Percentiles rank a stretch among this genome's conserved stretches.
phyloP scores from a whole-genome alignment of 2,113 vertebrate genomes.

The Osmerus mordax region DNA sequence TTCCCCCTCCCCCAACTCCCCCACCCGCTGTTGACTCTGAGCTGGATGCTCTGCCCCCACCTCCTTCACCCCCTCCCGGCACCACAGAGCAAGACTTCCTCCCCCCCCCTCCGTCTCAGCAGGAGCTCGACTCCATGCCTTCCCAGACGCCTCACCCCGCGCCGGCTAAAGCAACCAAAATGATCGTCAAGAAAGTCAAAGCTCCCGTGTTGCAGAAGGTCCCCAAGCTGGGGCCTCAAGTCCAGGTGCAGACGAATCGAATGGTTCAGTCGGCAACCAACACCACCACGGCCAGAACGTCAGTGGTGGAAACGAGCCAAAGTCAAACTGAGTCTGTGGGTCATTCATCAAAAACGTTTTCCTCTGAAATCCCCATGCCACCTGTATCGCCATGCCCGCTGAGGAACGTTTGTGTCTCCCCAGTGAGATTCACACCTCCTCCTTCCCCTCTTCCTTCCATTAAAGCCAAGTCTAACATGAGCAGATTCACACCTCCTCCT shows the following conservation, averaged over 20 bases:
- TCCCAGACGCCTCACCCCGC: slow-evolving; percentile 39
- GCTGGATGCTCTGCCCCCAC: slow-evolving; percentile 59
- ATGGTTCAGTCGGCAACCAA: slow-evolving; percentile 34
- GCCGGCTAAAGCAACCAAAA: slow-evolving; percentile 62
- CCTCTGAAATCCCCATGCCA: slow-evolving; percentile 47
- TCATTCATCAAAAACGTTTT: slow-evolving; percentile 38
- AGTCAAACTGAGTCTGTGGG: slow-evolving; percentile 36
- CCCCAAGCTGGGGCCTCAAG: slow-evolving; percentile 69
- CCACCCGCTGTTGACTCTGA: slow-evolving; percentile 62
- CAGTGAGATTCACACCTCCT: slow-evolving; percentile 76
- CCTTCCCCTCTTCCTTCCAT: slow-evolving; percentile 61
- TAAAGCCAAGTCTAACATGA: slow-evolving; percentile 64
- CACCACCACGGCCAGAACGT: slow-evolving; percentile 12
- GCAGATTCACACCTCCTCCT: slow-evolving; percentile 78
- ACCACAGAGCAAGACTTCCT: slow-evolving; percentile 62
- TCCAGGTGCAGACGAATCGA: slow-evolving; percentile 50
- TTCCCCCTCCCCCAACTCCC: slow-evolving; percentile 71
- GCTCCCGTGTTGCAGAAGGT: slow-evolving; percentile 61
- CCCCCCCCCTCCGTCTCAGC: slow-evolving; percentile 68
- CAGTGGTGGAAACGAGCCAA: slow-evolving; percentile 41
- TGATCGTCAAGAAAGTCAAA: slow-evolving; percentile 68
- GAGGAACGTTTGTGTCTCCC: slow-evolving; percentile 62
- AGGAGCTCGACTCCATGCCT: slow-evolving; percentile 67
- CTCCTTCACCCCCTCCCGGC: slow-evolving; percentile 59
- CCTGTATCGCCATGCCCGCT: slow-evolving; percentile 57